Evolutionary conservation across 1,140 invertebrate species (phyloP), one percentile per base, ranked within the genome.

Genomic region (Drosophila virilis): DNA sequence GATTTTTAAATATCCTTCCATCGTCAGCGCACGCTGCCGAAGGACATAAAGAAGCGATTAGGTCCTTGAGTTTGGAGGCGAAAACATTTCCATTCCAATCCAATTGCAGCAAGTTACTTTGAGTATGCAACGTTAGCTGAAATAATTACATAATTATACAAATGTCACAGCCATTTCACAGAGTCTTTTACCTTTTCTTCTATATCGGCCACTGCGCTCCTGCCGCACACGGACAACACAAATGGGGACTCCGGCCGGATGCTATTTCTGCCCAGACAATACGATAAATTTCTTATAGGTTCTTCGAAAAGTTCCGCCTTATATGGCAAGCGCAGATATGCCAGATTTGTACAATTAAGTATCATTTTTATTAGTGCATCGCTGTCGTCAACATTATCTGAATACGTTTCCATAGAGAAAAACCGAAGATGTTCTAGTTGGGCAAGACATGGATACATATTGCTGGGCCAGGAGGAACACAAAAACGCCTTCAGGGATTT

Each of bases 11-110:
- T 9, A 59, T 38, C 13, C 15, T 3, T 15, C 17, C 33, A 8
- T 10, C 17, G 8, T 35, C 13, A 13, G 22, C 6, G n/a, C n/a
- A 0, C 32, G 37, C 2, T 6, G 38, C n/a, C 6, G 43, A 13
- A 13, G 8, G 42, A 1, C 32, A 2, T 28, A 66, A 55, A 3
- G 12, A 57, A 8, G 17, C 22, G 17, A 57, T 57, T 10, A 66
- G 22, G 9, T 38, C 33, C 10, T 57, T 55, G 15, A 66, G 43
- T 4, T 57, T 46, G 8, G 52, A 15, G n/a, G 1, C 52, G 40
- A 66, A 57, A 6, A 57, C 9, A 32, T 33, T 28, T 1, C 32
- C 42, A 40, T 48, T 48, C 22, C 42, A 66, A n/a, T 66, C 64
- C 35, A 66, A 40, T 10, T 48, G 43, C 12, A 57, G 15, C 6